Evolutionary conservation across 2,888 invertebrate genomes (phyloP).

Genomic region (Phalangium opilio): DNA sequence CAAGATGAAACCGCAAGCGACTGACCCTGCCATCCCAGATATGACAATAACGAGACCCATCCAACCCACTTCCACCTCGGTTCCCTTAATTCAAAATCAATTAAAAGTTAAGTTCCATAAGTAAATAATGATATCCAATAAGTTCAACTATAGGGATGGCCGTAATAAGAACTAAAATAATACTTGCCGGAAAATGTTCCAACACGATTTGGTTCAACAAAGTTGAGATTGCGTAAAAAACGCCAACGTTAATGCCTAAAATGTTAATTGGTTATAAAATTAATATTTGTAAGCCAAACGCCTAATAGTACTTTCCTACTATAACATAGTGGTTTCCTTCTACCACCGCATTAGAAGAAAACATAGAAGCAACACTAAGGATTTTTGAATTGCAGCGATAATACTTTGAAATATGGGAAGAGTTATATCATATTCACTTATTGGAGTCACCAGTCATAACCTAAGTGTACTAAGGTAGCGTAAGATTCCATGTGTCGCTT

Average conservation of each 20-base stretch:
- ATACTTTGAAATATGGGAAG: too few relatives aligned
- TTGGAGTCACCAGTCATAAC: too few relatives aligned
- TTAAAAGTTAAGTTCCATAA: not conserved
- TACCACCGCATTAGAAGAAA: too few relatives aligned
- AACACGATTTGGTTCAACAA: constrained; percentile 77
- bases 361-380: too few relatives aligned
- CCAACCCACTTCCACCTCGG: constrained; percentile 63
- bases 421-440: too few relatives aligned
- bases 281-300: not conserved
- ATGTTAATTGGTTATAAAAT: not conserved
- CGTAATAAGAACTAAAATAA: too few relatives aligned
- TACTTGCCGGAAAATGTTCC: constrained; percentile 58
- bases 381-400: too few relatives aligned
- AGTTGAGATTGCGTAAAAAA: constrained; percentile 93
- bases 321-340: too few relatives aligned
- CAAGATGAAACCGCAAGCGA: constrained; percentile 71
- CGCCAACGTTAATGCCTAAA: constrained; percentile 73
- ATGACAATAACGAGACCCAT: constrained; percentile 82
- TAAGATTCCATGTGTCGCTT: too few relatives aligned
- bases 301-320: too few relatives aligned
- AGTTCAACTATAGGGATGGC: not conserved
- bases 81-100: constrained; percentile 22
- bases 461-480: too few relatives aligned
- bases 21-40: constrained; percentile 84
- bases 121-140: not conserved